Evolutionary conservation across 2,888 invertebrate genomes (phyloP), one percentile per base, ranked within the genome.

Genomic region (Acleris sparsana): DNA sequence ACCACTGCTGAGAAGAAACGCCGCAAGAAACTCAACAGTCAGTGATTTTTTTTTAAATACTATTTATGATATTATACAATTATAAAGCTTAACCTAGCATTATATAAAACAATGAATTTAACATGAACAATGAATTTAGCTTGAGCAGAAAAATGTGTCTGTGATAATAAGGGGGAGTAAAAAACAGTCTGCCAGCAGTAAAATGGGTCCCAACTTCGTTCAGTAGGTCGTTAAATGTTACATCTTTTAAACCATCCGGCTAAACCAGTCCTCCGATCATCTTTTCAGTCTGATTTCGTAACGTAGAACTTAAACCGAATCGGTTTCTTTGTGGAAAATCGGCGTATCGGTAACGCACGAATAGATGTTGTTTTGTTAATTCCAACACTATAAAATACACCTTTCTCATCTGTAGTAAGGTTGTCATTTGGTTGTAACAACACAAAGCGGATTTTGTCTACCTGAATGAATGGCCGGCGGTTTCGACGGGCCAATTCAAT

Each of bases 261-360:
- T 17, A 46, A 46, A 17, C n/a, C 46, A 46, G 46, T 46, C 17
- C 17, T 46, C 44, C 5, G 18, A 59, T 22, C 56, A 29, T 62
- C 43, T 65, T 67, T 59, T 55, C 18, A 43, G 52, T 52, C 33
- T n/a, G 39, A 59, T 51, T 51, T 51, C 48, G 51, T 51, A 51
- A 57, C 33, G 18, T n/a, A 16, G 4, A 49, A 49, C 1, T 6
- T 33, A 13, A 53, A 53, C 17, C 43, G 6, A 52, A 44, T 22
- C 52, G 51, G 18, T 66, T 62, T 66, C 66, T 65, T 69, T 62
- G 60, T 65, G 48, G 29, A 49, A 61, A 67, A 69, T 70, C 63
- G 53, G 51, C 65, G 65, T 58, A 68, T 65, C 71, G 59, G 71
- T 60, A 67, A 71, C 70, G 72, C 72, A 72, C 71, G 71, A 71